These are phyloP conservation scores for Gallinago paraguaiae DNA, from an alignment of 2,113 vertebrate species.

Conservation along the genomic window DNA sequence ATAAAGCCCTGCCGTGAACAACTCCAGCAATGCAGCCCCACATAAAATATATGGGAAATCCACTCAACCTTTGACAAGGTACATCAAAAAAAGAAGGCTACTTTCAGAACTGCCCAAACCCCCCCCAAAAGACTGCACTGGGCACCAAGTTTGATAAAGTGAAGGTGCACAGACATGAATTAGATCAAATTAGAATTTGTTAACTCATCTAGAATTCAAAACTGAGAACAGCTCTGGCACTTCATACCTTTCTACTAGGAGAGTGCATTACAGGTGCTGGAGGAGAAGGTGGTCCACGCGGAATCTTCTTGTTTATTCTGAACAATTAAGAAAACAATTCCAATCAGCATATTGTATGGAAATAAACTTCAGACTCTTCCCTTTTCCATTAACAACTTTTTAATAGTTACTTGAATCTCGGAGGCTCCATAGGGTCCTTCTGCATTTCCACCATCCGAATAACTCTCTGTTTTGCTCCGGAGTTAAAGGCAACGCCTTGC, in stretches of 20 bases:
- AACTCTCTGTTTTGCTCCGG: constrained; percentile 96
- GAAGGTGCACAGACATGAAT: background rate
- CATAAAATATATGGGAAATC: background rate
- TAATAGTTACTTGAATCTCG: constrained; percentile 90
- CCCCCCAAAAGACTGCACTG: fast-evolving
- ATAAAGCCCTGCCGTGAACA: background rate
- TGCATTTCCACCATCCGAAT: constrained; percentile 99
- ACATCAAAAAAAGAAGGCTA: background rate
- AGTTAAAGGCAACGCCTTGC: constrained; percentile 98
- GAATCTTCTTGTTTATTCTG: constrained; percentile 99
- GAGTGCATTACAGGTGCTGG: constrained; percentile 99
- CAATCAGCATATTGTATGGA: background rate
- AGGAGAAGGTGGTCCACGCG: constrained; percentile 93
- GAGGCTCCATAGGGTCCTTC: constrained; percentile 98
- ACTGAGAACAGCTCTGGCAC: background rate
- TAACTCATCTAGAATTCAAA: background rate
- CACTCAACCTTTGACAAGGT: background rate
- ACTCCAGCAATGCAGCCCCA: background rate
- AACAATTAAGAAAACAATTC: constrained; percentile 28
- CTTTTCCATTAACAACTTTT: background rate
- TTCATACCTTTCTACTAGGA: constrained; percentile 92
- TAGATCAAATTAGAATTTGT: background rate
- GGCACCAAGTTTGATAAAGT: background rate
- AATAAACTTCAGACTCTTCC: background rate
- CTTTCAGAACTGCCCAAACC: background rate